Evolutionary conservation across 2,113 vertebrate genomes (phyloP), one percentile per base, ranked within the genome.

Genomic region (Proteles cristata): DNA sequence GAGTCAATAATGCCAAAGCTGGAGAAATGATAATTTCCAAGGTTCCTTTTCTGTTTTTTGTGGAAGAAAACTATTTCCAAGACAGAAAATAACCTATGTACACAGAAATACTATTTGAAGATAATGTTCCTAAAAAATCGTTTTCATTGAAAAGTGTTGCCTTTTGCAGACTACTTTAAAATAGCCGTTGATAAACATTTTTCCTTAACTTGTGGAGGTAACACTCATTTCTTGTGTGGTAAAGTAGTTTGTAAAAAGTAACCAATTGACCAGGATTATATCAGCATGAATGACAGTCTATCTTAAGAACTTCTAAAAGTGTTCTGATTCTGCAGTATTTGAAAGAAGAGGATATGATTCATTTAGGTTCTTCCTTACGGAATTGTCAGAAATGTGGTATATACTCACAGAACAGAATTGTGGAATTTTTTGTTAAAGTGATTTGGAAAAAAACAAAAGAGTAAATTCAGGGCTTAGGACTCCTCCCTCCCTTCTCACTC

Each of bases 181-280:
- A 16, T 17, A 74, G 69, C 1, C 28, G 9, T 61, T 88, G 85
- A 39, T 21, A 55, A n/a, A 58, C 17, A 33, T 87, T 93, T 95
- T 16, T 96, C 79, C 35, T 90, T 95, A 63, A 87, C 28, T 76
- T 58, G 1, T 45, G 25, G 73, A 50, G 53, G 33, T 69, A 88
- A 84, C 15, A 43, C 9, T 85, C 11, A 76, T 84, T 85, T 92
- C 58, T 17, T 96, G 73, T 86, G 45, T 92, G 66, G 65, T 65
- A 79, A 50, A 82, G 53, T 95, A 28, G 66, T 82, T 96, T 84
- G 16, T 95, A 76, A 83, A 69, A 96, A 80, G 21, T 66, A 31
- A 69, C 35, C 84, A 48, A 63, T 35, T 66, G 39, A 35, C 66
- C 11, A 76, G 88, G 31, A 77, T 94, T 86, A 5, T 82, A 19